phyloP scores from a whole-genome alignment of 2,797 vertebrate species.

The Naso thynnoides region DNA sequence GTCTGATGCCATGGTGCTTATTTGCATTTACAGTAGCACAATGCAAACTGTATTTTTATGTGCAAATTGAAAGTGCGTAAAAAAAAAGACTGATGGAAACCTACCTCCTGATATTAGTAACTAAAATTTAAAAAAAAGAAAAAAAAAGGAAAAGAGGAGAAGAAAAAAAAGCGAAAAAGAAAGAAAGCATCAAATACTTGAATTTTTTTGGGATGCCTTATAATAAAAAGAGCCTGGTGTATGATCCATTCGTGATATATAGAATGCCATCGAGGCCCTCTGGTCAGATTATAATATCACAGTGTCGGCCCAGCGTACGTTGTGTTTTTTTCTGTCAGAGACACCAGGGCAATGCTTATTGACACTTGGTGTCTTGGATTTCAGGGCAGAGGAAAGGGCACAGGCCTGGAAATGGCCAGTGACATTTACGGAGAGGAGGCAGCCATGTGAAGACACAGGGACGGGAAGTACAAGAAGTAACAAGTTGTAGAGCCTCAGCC shows the following conservation, averaged over 20 bases:
- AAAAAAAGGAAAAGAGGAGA: neutral
- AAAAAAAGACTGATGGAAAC: no score
- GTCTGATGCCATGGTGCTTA: no score
- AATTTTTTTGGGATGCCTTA: conserved; percentile 10
- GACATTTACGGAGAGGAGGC: conserved; percentile 51
- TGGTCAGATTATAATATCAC: conserved; percentile 32
- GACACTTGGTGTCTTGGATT: conserved; percentile 34
- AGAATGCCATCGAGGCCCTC: conserved; percentile 44
- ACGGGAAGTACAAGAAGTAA: neutral
- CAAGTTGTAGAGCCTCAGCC: neutral
- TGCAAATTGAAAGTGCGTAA: no score
- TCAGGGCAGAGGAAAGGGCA: conserved; percentile 43
- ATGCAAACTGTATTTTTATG: no score
- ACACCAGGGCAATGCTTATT: conserved; percentile 33
- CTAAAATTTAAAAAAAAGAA: no score
- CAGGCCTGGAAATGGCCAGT: conserved; percentile 25
- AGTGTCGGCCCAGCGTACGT: conserved; percentile 3
- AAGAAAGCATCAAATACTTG: neutral
- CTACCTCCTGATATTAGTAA: no score
- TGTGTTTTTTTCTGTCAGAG: neutral
- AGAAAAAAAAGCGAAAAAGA: no score
- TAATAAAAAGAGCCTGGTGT: conserved; percentile 18
- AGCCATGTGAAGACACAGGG: neutral
- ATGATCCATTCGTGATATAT: conserved; percentile 16
- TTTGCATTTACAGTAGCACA: no score